Evolutionary conservation across 2,797 vertebrate genomes (phyloP).

Genomic region (Serranus cabrilla): DNA sequence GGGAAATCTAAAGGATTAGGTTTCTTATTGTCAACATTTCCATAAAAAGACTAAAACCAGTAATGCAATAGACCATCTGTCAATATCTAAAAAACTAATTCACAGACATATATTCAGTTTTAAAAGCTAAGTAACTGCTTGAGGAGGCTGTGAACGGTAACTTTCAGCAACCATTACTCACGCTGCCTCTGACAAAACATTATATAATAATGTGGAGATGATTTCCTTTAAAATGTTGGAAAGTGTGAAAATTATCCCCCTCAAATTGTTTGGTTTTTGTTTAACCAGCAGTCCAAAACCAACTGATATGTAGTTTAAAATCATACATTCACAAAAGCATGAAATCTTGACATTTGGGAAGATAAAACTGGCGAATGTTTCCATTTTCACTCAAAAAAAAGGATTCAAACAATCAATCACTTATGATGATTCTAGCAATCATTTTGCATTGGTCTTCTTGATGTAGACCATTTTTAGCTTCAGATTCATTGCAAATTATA

Average conservation of each 20-base stretch:
- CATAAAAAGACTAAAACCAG: neutral
- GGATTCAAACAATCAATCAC: neutral
- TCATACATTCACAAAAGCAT: neutral
- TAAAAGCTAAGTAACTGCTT: neutral
- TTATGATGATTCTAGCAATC: neutral
- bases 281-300: neutral
- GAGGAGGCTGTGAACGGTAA: neutral
- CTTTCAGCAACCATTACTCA: neutral
- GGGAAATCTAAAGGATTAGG: neutral
- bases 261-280: neutral
- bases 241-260: neutral
- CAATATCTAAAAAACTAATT: neutral
- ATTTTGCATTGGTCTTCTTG: neutral
- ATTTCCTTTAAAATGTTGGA: no score
- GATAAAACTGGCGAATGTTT: neutral
- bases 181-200: neutral
- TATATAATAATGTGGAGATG: neutral
- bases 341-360: neutral
- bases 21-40: neutral
- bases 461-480: no score
- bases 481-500: no score
- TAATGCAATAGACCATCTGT: neutral
- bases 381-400: neutral
- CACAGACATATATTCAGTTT: no score
- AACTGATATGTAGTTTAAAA: neutral